These are phyloP conservation scores for Collichthys lucidus DNA, from an alignment of 2,113 vertebrate genomes.

Conservation along the genomic window DNA sequence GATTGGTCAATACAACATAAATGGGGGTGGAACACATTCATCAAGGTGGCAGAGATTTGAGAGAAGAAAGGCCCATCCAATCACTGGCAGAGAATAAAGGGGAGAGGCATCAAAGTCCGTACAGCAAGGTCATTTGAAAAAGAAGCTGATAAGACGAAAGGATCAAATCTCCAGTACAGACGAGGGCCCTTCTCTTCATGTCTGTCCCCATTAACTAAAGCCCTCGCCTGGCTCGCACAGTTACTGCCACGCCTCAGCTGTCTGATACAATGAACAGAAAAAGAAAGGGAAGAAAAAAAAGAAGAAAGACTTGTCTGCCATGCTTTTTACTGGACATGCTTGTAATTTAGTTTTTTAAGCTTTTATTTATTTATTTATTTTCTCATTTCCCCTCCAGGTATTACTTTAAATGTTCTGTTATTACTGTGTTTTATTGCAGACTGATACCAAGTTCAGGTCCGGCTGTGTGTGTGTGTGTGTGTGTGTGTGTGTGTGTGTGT, in stretches of 20 bases:
- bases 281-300: background rate
- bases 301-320: background rate
- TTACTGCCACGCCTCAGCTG: constrained; percentile 55
- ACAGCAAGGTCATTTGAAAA: constrained; percentile 80
- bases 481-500: too few relatives aligned
- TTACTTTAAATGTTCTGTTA: constrained; percentile 12
- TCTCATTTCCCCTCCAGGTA: background rate
- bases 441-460: background rate
- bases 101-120: constrained; percentile 71
- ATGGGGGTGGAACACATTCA: constrained; percentile 72
- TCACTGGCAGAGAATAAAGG: constrained; percentile 71
- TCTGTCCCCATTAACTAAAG: constrained; percentile 72
- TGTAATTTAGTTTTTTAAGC: constrained; percentile 22
- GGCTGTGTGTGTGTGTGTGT: constrained; percentile 20
- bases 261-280: constrained; percentile 45
- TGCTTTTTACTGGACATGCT: constrained; percentile 12
- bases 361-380: background rate
- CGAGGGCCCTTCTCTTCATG: constrained; percentile 64
- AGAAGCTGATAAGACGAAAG: constrained; percentile 76
- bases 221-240: constrained; percentile 35
- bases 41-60: constrained; percentile 75
- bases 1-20: constrained; percentile 65
- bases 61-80: constrained; percentile 72
- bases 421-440: background rate
- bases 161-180: constrained; percentile 72